Evolutionary conservation across 2,113 vertebrate genomes (phyloP).

Genomic region (Gavialis gangeticus): DNA sequence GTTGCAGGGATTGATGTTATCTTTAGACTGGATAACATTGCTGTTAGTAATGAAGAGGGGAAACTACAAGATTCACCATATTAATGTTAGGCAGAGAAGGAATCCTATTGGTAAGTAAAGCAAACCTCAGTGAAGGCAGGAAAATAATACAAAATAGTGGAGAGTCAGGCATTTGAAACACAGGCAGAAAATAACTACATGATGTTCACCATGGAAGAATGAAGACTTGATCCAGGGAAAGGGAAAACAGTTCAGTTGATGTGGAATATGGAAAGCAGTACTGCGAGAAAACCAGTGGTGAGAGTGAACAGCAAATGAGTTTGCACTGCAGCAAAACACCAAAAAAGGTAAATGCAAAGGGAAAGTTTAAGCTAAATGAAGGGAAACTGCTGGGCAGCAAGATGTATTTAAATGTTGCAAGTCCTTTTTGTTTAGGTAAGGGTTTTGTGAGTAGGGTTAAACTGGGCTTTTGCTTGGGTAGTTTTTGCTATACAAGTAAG

Average conservation of each 20-base stretch:
- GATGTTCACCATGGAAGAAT: neutral
- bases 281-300: neutral
- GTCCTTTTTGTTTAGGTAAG: no score
- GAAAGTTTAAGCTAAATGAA: accelerated
- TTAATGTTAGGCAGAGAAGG: neutral
- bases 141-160: neutral
- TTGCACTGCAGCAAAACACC: neutral
- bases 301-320: neutral
- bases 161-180: neutral
- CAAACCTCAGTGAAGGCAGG: neutral
- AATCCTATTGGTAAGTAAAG: neutral
- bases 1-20: neutral
- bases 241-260: neutral
- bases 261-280: neutral
- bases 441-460: no score
- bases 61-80: neutral
- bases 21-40: neutral
- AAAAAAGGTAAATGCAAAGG: neutral
- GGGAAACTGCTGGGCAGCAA: neutral
- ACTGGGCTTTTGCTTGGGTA: no score
- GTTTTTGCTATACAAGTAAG: no score
- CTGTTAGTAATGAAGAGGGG: neutral
- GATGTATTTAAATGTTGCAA: neutral
- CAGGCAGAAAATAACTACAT: neutral
- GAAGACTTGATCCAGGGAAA: neutral